Base-by-base conservation (phyloP, 2,797 vertebrate genomes). In the Pogonophryne albipinna region DNA sequence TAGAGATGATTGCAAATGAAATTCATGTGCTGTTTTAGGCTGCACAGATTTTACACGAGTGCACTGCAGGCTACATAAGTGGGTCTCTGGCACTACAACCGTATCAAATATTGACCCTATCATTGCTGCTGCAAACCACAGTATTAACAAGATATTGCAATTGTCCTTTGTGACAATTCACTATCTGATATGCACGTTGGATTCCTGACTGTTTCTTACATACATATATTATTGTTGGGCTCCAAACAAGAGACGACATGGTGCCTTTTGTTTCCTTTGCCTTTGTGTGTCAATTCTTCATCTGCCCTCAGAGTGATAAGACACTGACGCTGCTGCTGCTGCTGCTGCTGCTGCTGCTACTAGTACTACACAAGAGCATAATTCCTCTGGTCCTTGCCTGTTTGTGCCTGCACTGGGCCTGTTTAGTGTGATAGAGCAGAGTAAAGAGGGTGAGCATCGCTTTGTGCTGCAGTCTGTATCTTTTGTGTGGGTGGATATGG, bases 401-500 rank as follows among this genome's bases (percentile, higher is more conserved):
- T 87, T 90, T 81, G 81, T 84, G 85, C 57, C 82, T 86, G 84
- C 78, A 46, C 83, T 55, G 88, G 91, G 91, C 86, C 92, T 94
- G 92, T 91, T 91, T 76, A 66, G 74, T 86, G 91, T 89, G 93
- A 93, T 92, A 93, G 91, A 91, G 89, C 67, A 82, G 61, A 87
- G 85, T 71, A 79, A 83, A 91, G 88, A 89, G 89, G 91, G 89
- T 80, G 90, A 92, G 90, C 87, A 62, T 68, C 3, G 87, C 90
- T 93, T 89, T 91, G 88, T 92, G 91, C 88, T 82, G 80, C 87
- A 81, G 85, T 94, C 92, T 92, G 88, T 93, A 89, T 91, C 91
- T 92, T 92, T 92, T 93, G 92, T 87, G 93, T 80, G 88, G 94
- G 95, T 82, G 95, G 94, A 95, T 93, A 95, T 87, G 92, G 93